A percentile compares a stretch with the other conserved stretches of the same genome.
These are phyloP conservation scores for Coryphaenoides rupestris DNA, from an alignment of 2,113 vertebrate species.

Conservation along the genomic window DNA sequence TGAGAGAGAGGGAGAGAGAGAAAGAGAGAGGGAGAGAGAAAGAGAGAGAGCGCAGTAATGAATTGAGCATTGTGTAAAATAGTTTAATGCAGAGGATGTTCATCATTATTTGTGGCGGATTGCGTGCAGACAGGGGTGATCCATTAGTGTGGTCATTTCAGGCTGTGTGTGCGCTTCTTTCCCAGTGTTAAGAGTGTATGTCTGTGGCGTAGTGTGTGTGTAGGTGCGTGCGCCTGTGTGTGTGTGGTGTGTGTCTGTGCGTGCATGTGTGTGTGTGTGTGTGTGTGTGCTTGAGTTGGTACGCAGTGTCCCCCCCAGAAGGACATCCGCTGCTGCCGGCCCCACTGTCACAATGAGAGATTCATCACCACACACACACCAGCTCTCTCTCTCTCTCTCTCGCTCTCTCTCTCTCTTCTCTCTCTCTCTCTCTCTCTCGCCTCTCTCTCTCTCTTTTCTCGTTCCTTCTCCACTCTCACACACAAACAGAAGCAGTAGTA, in stretches of 20 bases:
- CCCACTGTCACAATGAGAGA: slow-evolving; percentile 72
- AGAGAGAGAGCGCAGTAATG: slow-evolving; percentile 60
- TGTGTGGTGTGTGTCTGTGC: slow-evolving; percentile 41
- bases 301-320: slow-evolving; percentile 62
- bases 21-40: background rate
- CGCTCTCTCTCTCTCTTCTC: no score
- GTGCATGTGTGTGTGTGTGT: slow-evolving; percentile 9
- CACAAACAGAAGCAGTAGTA: slow-evolving; percentile 34
- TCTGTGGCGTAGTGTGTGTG: slow-evolving; percentile 21
- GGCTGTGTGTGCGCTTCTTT: slow-evolving; percentile 56
- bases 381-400: slow-evolving; percentile 2
- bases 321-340: slow-evolving; percentile 73
- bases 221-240: slow-evolving; percentile 41
- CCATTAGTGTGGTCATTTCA: slow-evolving; percentile 75
- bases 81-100: slow-evolving; percentile 78
- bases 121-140: slow-evolving; percentile 78
- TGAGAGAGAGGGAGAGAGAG: background rate
- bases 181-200: slow-evolving; percentile 27
- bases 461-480: slow-evolving; percentile 15
- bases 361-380: slow-evolving; percentile 52
- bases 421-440: no score
- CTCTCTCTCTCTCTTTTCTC: no score
- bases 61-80: slow-evolving; percentile 79
- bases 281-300: slow-evolving; percentile 5
- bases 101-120: slow-evolving; percentile 81